Conservation (phyloP, 2,113 vertebrate genomes). For the Lagopus muta region DNA sequence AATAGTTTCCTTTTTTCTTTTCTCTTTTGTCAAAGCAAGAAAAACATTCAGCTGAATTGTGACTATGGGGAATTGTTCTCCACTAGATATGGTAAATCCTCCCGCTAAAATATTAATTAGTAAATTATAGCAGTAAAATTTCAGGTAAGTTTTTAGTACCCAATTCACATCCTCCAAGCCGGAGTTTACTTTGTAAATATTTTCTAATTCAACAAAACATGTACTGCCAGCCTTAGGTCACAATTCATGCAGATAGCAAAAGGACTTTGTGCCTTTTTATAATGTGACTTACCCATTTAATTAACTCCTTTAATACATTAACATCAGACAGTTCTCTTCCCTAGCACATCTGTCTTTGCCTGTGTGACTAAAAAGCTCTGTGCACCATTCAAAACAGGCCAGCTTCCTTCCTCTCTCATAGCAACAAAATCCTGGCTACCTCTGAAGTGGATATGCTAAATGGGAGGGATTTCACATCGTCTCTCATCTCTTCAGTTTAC, state of each 20-base stretch:
- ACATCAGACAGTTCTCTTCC: neutral
- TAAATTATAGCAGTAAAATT: slow-evolving; percentile 17
- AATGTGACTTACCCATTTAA: slow-evolving; percentile 66
- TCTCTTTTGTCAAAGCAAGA: neutral
- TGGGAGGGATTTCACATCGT: slow-evolving; percentile 11
- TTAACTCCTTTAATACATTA: slow-evolving; percentile 60
- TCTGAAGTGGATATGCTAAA: slow-evolving; percentile 38
- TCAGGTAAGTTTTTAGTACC: slow-evolving; percentile 24
- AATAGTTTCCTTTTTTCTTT: neutral
- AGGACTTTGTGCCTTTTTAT: slow-evolving; percentile 59
- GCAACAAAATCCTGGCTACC: slow-evolving; percentile 59
- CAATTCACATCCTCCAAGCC: slow-evolving; percentile 39
- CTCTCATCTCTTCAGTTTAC: neutral
- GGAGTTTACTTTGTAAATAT: slow-evolving; percentile 71
- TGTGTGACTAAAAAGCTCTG: slow-evolving; percentile 19
- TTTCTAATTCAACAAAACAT: slow-evolving; percentile 66
- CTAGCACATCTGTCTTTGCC: neutral
- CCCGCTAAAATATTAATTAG: slow-evolving; percentile 21
- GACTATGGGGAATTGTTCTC: neutral
- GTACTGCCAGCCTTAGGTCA: slow-evolving; percentile 41
- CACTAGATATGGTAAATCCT: neutral
- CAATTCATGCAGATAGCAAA: slow-evolving; percentile 62
- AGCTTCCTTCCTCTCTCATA: slow-evolving; percentile 40
- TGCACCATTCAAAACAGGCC: slow-evolving; percentile 15
- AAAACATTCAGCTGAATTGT: neutral